Base-by-base conservation (phyloP, 2,113 vertebrate species). In the Boulengeromyrus knoepffleri region DNA sequence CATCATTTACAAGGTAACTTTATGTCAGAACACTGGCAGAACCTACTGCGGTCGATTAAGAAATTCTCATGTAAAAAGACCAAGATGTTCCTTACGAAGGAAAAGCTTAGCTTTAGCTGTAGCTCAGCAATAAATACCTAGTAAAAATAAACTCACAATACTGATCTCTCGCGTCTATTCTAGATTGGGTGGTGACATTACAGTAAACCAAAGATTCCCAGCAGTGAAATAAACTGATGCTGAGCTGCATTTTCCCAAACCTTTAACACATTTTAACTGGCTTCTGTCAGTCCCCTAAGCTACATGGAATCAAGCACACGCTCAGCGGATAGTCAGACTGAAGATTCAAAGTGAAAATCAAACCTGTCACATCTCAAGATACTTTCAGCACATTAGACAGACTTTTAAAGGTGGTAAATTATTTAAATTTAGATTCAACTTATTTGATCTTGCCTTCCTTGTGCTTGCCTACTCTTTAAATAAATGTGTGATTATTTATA, bases 1-100 rank as follows among this genome's bases (percentile, higher is more conserved):
- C 74, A 80, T 80, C 74, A 80, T 42, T 36, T 80, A 80, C 74
- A 80, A 80, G 31, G 74, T 39, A 80, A 80, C 74, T 80, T 80
- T 42, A 70, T 70, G 62, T 80, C 74, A 80, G 31, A 80, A 80
- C 74, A 39, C 36, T 80, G 31, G 74, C 74, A 42, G 36, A 80
- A 42, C 31, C 74, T 80, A 80, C 74, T 39, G 74, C 6, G n/a
- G 62, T 70, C 62, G 62, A 70, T 70, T 70, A 70, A 70, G 36
- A 80, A 80, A 80, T 19, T 80, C 36, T 42, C 74, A 80, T 70
- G 62, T 31, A 70, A 70, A 70, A 70, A 70, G 62, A 70, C n/a
- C 62, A 31, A 70, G 62, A 70, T 70, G 27, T 70, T 42, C 31
- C 39, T 39, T 39, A 80, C 5, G 10, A 42, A 42, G 74, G 36